Base-by-base conservation (phyloP, 2,797 vertebrate species). In the Silurus aristotelis region DNA sequence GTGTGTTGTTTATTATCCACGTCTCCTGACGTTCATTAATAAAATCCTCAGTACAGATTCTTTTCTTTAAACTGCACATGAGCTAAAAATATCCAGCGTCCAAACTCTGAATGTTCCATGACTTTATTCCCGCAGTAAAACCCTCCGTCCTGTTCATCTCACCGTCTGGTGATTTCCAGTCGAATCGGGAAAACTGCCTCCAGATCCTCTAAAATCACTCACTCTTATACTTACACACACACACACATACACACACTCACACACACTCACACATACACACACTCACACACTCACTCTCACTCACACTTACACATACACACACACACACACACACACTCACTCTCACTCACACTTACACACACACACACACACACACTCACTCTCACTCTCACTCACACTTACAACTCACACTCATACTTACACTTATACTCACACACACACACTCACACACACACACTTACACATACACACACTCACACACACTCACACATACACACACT, bases 91-190 rank as follows among this genome's bases (percentile, higher is more conserved):
- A 75, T 48, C 4, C 46, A 15, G 22, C 7, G 70, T 56, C 72
- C 31, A 31, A 56, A 9, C 52, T 4, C 55, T 22, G 75, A 31
- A 60, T 60, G 55, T 77, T 77, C 55, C 55, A 58, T 20, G 58
- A 31, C 17, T 60, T 38, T 58, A 20, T 6, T 38, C 27, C 55
- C 17, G 20, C 55, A 19, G 25, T 31, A 31, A 27, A 80, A 55
- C 48, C 3, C 61, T 52, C 38, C 20, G 25, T 68, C 61, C 80
- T 68, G 64, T 6, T 67, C 3, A 38, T n/a, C 31, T 82, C 43
- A 68, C 31, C 43, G 52, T 77, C 75, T 60, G 75, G 19, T 72
- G 63, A 75, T 73, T 75, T 48, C 60, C 10, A 61, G 63, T 38
- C 43, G 20, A 31, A 17, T 20, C 14, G 2, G 63, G 79, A 70